These are phyloP conservation scores for Camponotus vicinus DNA, from an alignment of 1,140 invertebrate species.

Conservation along the genomic window DNA sequence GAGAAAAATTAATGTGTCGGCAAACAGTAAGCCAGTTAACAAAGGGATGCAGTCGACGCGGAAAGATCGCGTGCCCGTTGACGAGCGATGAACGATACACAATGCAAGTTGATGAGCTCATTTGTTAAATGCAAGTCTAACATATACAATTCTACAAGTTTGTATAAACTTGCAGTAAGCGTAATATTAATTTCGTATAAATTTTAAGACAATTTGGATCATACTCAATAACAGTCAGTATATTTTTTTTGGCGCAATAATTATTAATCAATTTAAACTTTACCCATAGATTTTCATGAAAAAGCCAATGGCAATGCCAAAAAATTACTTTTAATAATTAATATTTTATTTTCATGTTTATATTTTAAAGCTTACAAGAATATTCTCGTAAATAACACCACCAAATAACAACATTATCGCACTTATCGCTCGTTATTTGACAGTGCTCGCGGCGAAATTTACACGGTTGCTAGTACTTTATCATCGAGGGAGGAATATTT, in stretches of 20 bases:
- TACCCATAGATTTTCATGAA: background rate
- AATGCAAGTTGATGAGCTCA: slow-evolving; percentile 11
- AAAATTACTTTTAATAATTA: background rate
- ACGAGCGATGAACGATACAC: slow-evolving; percentile 32
- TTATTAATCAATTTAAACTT: background rate
- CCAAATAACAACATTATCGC: background rate
- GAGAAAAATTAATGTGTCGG: slow-evolving; percentile 54
- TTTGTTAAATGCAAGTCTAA: slow-evolving; percentile 28
- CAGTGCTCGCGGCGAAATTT: background rate
- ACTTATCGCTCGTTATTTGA: background rate
- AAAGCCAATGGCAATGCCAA: background rate
- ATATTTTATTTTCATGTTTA: background rate
- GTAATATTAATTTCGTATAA: background rate
- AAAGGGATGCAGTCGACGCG: slow-evolving; percentile 24
- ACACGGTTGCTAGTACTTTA: background rate
- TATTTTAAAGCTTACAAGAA: background rate
- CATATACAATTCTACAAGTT: slow-evolving; percentile 1
- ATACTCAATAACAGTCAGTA: background rate
- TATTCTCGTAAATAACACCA: background rate
- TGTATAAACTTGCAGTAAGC: background rate
- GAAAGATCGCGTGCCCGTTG: slow-evolving; percentile 45
- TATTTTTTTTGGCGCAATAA: background rate
- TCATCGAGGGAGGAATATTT: slow-evolving; percentile 31
- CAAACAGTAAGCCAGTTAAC: slow-evolving; percentile 47
- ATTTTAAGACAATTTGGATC: background rate